These are phyloP conservation scores for Pyrocoelia pectoralis DNA, from an alignment of 2,888 invertebrate species.

Conservation along the genomic window DNA sequence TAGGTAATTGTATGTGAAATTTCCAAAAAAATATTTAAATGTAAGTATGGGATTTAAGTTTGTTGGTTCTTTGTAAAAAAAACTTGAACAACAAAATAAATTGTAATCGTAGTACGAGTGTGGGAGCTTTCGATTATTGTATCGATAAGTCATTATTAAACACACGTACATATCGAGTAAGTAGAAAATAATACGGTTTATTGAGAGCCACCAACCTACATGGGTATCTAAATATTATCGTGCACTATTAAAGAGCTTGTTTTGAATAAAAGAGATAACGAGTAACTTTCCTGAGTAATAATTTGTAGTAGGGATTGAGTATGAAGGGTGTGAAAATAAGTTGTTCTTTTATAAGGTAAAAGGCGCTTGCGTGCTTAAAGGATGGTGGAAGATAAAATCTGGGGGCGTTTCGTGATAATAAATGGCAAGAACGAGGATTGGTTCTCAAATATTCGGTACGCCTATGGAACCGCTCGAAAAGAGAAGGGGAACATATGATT, in stretches of 20 bases:
- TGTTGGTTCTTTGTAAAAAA: too few relatives aligned
- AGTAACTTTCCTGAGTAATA: not conserved
- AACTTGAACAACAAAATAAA: too few relatives aligned
- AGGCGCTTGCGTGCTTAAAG: slow-evolving; percentile 47
- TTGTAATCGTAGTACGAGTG: too few relatives aligned
- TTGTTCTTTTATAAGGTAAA: slow-evolving; percentile 4
- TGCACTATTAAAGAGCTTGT: slow-evolving; percentile 57
- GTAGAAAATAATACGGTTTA: slow-evolving; percentile 1
- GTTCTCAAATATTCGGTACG: slow-evolving; percentile 39
- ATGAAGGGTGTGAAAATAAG: slow-evolving; percentile 6
- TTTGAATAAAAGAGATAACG: slow-evolving; percentile 56
- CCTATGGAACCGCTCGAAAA: slow-evolving; percentile 45
- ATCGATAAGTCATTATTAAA: slow-evolving; percentile 1
- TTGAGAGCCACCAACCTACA: not conserved
- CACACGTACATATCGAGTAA: not conserved
- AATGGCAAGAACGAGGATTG: slow-evolving; percentile 54
- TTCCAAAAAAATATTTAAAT: too few relatives aligned
- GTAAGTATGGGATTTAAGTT: too few relatives aligned
- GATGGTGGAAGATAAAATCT: slow-evolving; percentile 45
- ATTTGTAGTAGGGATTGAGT: slow-evolving; percentile 3
- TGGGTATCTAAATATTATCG: not conserved
- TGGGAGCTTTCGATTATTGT: not conserved
- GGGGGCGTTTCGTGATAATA: slow-evolving; percentile 52
- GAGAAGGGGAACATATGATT: slow-evolving; percentile 61
- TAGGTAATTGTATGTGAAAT: too few relatives aligned